Base-by-base conservation (phyloP, 2,113 vertebrate species). In the Phylloscopus trochiloides region DNA sequence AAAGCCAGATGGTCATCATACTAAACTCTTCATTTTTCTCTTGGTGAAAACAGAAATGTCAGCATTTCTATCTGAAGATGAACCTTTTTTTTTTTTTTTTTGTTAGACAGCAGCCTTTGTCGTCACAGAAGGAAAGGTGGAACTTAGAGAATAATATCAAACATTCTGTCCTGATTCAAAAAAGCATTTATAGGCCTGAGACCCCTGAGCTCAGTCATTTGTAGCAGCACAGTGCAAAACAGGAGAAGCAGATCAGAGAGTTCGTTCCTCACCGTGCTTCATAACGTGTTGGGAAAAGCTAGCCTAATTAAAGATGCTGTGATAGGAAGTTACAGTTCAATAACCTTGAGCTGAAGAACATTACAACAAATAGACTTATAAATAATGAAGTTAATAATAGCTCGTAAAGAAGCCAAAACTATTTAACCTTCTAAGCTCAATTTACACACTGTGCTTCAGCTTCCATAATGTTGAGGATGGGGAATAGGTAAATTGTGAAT, bases 291-390 rank as follows among this genome's bases (percentile, higher is more conserved):
- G 66, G 77, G 92, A 82, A 91, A 74, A 96, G 67, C 70, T 42
- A 18, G 59, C 28, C 85, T 90, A 92, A 95, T 96, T 96, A 96
- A 90, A 92, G 65, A 93, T 92, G 63, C 89, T 91, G 54, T 82
- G 91, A 93, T 92, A 93, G 85, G 71, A 86, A 86, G 62, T 93
- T 94, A 73, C 84, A 79, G 86, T 92, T 89, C 80, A 93, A 15
- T 94, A 96, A 88, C 67, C 92, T 92, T 88, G 66, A 92, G 72
- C 86, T 81, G 79, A 68, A 95, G 82, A 96, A 59, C 7, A 2
- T 78, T 77, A 40, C 65, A 72, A 63, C 71, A 86, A 63, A 93
- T 65, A 68, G 67, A 51, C 45, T 94, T 63, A 90, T 88, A 95
- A 93, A 90, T 87, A 88, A 73, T 83, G 29, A 74, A 83, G 63